Conservation (phyloP, 2,888 invertebrate genomes). For the Adelphocoris suturalis region DNA sequence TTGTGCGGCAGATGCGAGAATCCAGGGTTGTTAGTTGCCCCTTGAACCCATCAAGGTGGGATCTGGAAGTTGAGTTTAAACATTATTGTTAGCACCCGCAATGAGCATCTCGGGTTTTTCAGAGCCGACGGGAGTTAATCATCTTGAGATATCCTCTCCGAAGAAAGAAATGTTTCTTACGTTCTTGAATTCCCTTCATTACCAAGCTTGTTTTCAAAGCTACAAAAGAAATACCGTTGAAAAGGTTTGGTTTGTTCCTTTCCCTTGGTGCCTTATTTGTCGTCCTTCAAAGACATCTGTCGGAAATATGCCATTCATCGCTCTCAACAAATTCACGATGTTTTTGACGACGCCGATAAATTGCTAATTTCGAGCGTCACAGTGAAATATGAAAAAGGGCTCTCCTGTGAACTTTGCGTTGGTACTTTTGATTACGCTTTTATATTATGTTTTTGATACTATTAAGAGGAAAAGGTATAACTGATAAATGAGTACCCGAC, state of each 20-base stretch:
- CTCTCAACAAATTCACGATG: not conserved
- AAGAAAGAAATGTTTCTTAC: not conserved
- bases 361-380: slow-evolving; percentile 2
- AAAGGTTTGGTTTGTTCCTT: slow-evolving; percentile 11
- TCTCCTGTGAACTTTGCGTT: not conserved
- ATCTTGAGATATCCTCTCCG: not conserved
- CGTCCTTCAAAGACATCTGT: slow-evolving; percentile 20
- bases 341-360: not conserved
- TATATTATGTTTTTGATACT: too few relatives aligned
- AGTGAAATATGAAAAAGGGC: not conserved
- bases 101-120: not conserved
- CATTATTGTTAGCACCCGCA: not conserved
- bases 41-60: slow-evolving; percentile 5
- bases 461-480: too few relatives aligned
- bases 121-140: not conserved
- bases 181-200: slow-evolving; percentile 9
- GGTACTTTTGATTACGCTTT: not conserved
- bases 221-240: slow-evolving; percentile 23
- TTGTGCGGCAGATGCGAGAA: slow-evolving; percentile 24
- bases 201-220: slow-evolving; percentile 2
- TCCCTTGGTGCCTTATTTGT: not conserved
- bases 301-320: not conserved
- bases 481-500: too few relatives aligned
- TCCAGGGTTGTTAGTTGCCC: not conserved
- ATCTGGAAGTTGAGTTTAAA: not conserved